A percentile compares a stretch with the other conserved stretches of the same genome.
Conservation (phyloP, 2,113 vertebrate genomes). For the Polyodon spathula region DNA sequence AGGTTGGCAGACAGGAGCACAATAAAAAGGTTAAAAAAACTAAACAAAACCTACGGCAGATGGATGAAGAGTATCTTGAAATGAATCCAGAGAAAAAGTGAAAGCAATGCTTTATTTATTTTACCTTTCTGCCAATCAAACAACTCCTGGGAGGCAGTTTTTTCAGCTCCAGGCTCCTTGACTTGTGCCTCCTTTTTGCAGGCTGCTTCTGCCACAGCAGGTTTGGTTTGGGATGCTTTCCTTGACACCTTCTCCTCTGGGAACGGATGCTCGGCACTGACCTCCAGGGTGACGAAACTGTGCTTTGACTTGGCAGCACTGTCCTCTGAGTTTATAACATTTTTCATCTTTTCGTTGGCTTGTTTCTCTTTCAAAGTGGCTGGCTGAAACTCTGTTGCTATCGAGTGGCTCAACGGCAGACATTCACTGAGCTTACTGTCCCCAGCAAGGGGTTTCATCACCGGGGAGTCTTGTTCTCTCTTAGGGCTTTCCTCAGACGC, state of each 20-base stretch:
- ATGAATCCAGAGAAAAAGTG: too few species aligned
- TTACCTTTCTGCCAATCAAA: conserved; percentile 74
- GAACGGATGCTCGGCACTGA: conserved; percentile 42
- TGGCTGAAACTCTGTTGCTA: conserved; percentile 37
- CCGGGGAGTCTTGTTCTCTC: conserved; percentile 76
- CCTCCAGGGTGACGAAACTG: conserved; percentile 47
- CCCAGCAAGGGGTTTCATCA: conserved; percentile 56
- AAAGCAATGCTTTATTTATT: too few species aligned
- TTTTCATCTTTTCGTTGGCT: conserved; percentile 41
- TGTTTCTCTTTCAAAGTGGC: conserved; percentile 24
- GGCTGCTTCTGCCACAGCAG: conserved; percentile 38
- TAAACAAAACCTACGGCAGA: too few species aligned
- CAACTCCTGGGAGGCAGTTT: conserved; percentile 25
- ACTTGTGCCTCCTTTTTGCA: too few species aligned
- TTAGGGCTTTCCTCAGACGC: conserved; percentile 93
- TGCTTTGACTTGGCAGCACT: conserved; percentile 55
- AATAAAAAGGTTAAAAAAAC: too few species aligned
- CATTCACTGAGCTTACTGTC: conserved; percentile 20
- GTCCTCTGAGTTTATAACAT: conserved; percentile 57
- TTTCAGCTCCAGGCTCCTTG: conserved; percentile 25
- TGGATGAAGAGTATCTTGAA: too few species aligned
- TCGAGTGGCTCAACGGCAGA: conserved; percentile 27
- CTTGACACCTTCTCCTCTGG: conserved; percentile 36
- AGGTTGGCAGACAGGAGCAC: too few species aligned
- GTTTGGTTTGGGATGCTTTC: conserved; percentile 33